Percentiles rank a stretch among this genome's conserved stretches.
Evolutionary conservation across 2,888 invertebrate species (phyloP).

Genomic region (Lycia hirtaria): DNA sequence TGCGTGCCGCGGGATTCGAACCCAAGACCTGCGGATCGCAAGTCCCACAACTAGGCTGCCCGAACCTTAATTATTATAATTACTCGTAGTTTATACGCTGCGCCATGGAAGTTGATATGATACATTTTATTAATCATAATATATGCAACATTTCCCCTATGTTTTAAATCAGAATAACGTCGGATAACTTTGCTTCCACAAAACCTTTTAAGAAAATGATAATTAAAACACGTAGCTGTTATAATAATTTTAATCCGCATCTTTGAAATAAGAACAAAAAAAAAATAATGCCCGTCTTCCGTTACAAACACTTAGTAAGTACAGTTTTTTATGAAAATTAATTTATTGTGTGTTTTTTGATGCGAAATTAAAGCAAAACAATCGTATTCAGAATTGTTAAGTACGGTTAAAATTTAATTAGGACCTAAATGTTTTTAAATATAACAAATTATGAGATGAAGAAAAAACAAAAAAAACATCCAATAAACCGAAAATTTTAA

Average conservation of each 20-base stretch:
- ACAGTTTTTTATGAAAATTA: conserved; percentile 20
- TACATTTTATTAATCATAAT: conserved; percentile 45
- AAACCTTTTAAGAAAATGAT: conserved; percentile 15
- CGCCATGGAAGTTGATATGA: conserved; percentile 52
- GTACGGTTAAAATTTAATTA: conserved; percentile 5
- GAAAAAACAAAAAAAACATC: too few species aligned
- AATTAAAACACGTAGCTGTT: conserved; percentile 23
- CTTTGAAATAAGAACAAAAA: conserved; percentile 28
- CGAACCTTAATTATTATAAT: too few species aligned
- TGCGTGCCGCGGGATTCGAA: too few species aligned
- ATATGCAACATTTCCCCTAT: conserved; percentile 43
- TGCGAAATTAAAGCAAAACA: conserved; percentile 14
- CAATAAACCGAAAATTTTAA: not conserved
- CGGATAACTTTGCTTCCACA: conserved; percentile 14
- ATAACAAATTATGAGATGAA: not conserved
- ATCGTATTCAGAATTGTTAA: conserved; percentile 4
- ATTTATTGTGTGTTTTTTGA: conserved; percentile 16
- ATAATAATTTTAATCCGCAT: conserved; percentile 23
- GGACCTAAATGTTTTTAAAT: not conserved
- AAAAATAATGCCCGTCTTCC: conserved; percentile 26
- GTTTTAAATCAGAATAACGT: conserved; percentile 13
- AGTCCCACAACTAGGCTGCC: too few species aligned
- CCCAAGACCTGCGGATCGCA: too few species aligned
- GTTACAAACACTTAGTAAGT: conserved; percentile 29
- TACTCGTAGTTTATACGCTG: conserved; percentile 58